phyloP scores from a whole-genome alignment of 2,888 invertebrate species.

The Globia sparganii region DNA sequence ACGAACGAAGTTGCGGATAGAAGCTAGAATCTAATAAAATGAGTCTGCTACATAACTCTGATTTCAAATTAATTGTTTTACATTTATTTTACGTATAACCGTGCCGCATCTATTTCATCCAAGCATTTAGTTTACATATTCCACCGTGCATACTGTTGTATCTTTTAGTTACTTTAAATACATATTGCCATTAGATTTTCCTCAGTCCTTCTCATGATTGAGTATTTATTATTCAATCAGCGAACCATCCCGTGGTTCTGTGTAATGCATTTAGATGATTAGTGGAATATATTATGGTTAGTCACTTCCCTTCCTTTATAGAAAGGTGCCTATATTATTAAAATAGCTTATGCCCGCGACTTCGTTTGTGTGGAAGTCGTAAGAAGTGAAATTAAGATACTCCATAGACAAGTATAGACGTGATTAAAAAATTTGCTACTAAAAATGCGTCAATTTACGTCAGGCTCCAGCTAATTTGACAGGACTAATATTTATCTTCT shows the following conservation, averaged over 20 bases:
- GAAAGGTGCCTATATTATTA: too few species aligned
- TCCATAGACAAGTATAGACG: too few species aligned
- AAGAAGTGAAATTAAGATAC: too few species aligned
- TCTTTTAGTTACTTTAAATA: constrained; percentile 1
- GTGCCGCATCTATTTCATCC: neutral
- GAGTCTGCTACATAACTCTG: neutral
- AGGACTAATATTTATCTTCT: too few species aligned
- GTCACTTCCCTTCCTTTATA: constrained; percentile 20
- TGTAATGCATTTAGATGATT: constrained; percentile 37
- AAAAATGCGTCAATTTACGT: too few species aligned
- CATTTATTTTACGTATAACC: neutral
- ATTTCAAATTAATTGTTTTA: neutral
- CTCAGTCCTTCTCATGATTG: constrained; percentile 30
- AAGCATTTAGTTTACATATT: neutral
- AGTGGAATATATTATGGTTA: constrained; percentile 25
- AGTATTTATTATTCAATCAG: constrained; percentile 37
- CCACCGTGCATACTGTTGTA: neutral
- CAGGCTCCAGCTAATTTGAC: too few species aligned
- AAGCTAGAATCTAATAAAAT: neutral
- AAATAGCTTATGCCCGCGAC: too few species aligned
- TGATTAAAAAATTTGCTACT: too few species aligned
- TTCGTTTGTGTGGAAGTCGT: too few species aligned
- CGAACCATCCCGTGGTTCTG: neutral
- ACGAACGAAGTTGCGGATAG: too few species aligned
- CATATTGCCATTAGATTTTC: constrained; percentile 18